Base-by-base conservation (phyloP, 1,140 invertebrate genomes). In the Ceratoteleas bidentatus region DNA sequence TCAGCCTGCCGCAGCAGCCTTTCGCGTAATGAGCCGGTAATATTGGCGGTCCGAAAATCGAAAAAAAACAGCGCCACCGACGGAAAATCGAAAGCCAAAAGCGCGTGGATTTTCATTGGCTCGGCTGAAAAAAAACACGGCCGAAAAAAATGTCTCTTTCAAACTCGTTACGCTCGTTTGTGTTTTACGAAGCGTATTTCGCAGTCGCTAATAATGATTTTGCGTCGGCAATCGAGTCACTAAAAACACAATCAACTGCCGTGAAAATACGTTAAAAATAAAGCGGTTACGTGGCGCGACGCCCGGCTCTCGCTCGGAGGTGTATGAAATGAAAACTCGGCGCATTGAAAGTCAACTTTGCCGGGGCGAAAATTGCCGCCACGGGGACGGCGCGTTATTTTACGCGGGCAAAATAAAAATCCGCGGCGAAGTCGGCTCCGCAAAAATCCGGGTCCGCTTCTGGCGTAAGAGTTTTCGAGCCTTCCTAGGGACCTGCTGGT, bases 171-270 rank as follows among this genome's bases (percentile, higher is more conserved):
- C 66, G 62, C 58, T 58, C 74, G 80, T 77, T 77, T 73, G 80
- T 69, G 54, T 77, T 77, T 77, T 69, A 15, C 69, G 62, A 68
- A 69, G 70, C 72, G 74, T 84, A 66, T 69, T 73, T 79, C 52
- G 64, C 70, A 76, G 72, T 82, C 82, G 65, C 85, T 86, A 85
- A 81, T 69, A 81, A 88, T 87, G 85, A 88, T 88, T 84, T 78
- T 83, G 69, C 60, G 85, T 79, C 82, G 69, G 73, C 86, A 83
- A 86, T 85, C 85, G 68, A 54, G 75, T 82, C 70, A 76, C 84
- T 84, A 85, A 87, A 88, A 87, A 86, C 87, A 86, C 87, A 88
- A 87, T 88, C 81, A 85, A 73, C 76, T 61, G 77, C 84, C 68
- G 81, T 68, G 77, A 85, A 86, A 86, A 86, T 76, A 74, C 86